Conservation (phyloP, 2,888 invertebrate genomes). For the Oegoconia quadripuncta region DNA sequence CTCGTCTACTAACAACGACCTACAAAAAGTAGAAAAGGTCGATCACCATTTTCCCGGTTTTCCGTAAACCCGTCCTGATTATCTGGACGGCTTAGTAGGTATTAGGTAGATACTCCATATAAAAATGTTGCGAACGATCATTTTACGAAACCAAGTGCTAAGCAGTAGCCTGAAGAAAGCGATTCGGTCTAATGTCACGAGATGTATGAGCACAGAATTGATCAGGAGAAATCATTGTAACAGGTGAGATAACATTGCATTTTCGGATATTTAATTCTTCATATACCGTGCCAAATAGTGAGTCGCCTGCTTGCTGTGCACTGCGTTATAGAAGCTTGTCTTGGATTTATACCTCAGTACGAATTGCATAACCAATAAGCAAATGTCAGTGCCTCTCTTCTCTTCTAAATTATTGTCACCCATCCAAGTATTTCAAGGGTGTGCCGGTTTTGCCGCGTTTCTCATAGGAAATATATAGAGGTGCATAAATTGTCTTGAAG, state of each 20-base stretch:
- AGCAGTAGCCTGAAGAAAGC: slow-evolving; percentile 81
- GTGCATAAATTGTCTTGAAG: too few species aligned
- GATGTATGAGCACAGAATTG: slow-evolving; percentile 81
- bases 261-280: slow-evolving; percentile 13
- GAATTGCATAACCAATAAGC: slow-evolving; percentile 67
- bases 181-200: slow-evolving; percentile 76
- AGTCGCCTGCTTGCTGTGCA: too few species aligned
- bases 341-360: slow-evolving; percentile 23
- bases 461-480: too few species aligned
- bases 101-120: slow-evolving; percentile 37
- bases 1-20: slow-evolving; percentile 46
- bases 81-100: slow-evolving; percentile 56
- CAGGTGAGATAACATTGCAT: slow-evolving; percentile 67
- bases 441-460: not conserved
- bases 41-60: slow-evolving; percentile 44
- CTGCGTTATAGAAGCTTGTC: slow-evolving; percentile 11
- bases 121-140: slow-evolving; percentile 87
- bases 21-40: slow-evolving; percentile 73
- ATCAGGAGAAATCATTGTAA: slow-evolving; percentile 79
- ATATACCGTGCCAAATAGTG: not conserved
- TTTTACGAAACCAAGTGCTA: slow-evolving; percentile 83
- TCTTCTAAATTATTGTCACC: slow-evolving; percentile 39
- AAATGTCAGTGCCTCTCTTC: slow-evolving; percentile 62
- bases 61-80: slow-evolving; percentile 55
- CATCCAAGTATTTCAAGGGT: not conserved